phyloP scores from a whole-genome alignment of 2,113 vertebrate species.

The Oncorhynchus masou region DNA sequence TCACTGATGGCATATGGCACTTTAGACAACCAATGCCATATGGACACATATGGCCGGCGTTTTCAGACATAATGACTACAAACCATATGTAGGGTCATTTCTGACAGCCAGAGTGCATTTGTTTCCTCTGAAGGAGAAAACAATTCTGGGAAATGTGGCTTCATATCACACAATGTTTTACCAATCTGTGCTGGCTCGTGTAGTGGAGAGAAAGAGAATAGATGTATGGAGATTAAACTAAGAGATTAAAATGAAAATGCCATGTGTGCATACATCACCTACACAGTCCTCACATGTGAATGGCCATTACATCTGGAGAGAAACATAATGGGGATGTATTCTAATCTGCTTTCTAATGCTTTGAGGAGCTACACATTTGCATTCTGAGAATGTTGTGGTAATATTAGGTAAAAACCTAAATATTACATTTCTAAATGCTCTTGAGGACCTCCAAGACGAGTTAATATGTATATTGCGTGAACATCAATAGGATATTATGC shows the following conservation, averaged over 20 bases:
- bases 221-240: constrained; percentile 58
- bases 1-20: constrained; percentile 64
- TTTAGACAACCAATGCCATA: constrained; percentile 66
- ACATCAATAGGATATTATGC: too few relatives aligned
- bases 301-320: too few relatives aligned
- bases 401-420: too few relatives aligned
- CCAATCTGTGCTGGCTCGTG: constrained; percentile 59
- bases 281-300: constrained; percentile 43
- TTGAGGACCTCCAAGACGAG: constrained; percentile 45
- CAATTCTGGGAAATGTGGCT: constrained; percentile 63
- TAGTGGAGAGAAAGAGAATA: constrained; percentile 51
- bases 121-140: constrained; percentile 53
- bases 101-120: constrained; percentile 45
- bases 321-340: too few relatives aligned
- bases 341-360: too few relatives aligned
- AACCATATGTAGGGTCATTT: constrained; percentile 67
- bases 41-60: constrained; percentile 67
- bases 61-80: constrained; percentile 70
- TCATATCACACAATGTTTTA: constrained; percentile 47
- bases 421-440: too few relatives aligned
- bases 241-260: constrained; percentile 50
- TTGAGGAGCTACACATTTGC: too few relatives aligned
- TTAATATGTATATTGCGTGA: neutral
- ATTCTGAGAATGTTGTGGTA: too few relatives aligned
- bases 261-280: constrained; percentile 14